Evolutionary conservation across 2,113 vertebrate genomes (phyloP).

Genomic region (Rana temporaria): DNA sequence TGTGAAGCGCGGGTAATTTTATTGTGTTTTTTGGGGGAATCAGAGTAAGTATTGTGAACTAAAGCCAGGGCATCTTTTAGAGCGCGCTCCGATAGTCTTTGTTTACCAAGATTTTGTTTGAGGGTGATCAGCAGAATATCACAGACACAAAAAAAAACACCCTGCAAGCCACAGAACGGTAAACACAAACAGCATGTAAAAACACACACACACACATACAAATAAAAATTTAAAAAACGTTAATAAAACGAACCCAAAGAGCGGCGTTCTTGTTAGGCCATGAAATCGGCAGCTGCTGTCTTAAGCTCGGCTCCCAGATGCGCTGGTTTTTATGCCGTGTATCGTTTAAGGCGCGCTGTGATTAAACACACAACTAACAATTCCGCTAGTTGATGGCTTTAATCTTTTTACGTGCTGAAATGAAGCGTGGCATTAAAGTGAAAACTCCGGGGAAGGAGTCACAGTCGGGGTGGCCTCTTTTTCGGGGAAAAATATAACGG

Average conservation of each 20-base stretch:
- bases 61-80: too few species aligned
- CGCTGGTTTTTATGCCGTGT: constrained; percentile 4
- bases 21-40: too few species aligned
- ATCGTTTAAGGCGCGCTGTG: background rate
- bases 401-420: constrained; percentile 33
- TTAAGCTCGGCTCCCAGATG: constrained; percentile 27
- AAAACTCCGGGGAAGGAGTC: constrained; percentile 23
- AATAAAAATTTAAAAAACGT: background rate
- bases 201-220: background rate
- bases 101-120: constrained; percentile 1
- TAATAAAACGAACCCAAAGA: constrained; percentile 4
- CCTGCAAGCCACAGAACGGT: background rate
- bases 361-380: constrained; percentile 41
- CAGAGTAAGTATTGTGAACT: too few species aligned
- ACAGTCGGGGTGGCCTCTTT: background rate
- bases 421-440: constrained; percentile 21
- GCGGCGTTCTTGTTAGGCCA: constrained; percentile 25
- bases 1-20: too few species aligned
- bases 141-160: background rate
- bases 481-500: too few species aligned
- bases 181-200: background rate
- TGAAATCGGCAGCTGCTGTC: constrained; percentile 43
- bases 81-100: background rate
- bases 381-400: constrained; percentile 27
- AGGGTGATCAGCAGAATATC: constrained; percentile 2